phyloP scores from a whole-genome alignment of 1,140 invertebrate genomes.

The Alviniconcha marisindica region DNA sequence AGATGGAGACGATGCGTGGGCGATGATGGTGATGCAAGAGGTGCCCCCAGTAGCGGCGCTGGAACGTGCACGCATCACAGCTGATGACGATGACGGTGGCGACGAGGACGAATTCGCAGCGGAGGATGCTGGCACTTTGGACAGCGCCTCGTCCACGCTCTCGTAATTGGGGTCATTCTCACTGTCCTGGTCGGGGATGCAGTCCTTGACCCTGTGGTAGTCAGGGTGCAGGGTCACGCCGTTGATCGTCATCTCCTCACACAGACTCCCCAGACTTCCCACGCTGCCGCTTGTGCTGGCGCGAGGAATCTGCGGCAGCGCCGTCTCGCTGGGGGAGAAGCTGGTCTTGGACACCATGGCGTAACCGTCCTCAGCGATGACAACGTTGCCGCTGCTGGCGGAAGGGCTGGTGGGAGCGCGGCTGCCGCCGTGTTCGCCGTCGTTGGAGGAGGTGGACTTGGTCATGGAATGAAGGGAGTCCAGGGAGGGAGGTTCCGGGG shows the following conservation, averaged over 20 bases:
- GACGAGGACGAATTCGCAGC: neutral
- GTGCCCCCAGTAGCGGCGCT: neutral
- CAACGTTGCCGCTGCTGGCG: neutral
- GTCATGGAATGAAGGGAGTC: constrained; percentile 66
- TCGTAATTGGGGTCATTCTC: constrained; percentile 67
- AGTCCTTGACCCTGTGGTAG: constrained; percentile 60
- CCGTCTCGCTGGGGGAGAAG: constrained; percentile 39
- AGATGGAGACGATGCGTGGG: neutral
- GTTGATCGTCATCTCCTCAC: constrained; percentile 21
- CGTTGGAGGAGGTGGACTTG: constrained; percentile 50
- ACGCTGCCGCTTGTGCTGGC: neutral
- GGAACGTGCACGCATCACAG: neutral
- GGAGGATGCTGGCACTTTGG: constrained; percentile 41
- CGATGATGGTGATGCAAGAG: neutral
- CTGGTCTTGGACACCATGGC: constrained; percentile 45
- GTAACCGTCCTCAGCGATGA: constrained; percentile 42
- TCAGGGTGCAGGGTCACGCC: constrained; percentile 55
- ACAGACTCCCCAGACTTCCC: constrained; percentile 17
- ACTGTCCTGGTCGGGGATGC: constrained; percentile 49
- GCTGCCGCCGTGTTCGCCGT: constrained; percentile 42
- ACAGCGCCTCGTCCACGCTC: constrained; percentile 63
- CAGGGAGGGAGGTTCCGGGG: constrained; percentile 63
- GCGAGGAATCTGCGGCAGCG: constrained; percentile 30
- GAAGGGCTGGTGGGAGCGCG: neutral
- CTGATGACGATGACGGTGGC: neutral